These are phyloP conservation scores for Cetoscarus ocellatus DNA, from an alignment of 2,797 vertebrate species.

Conservation along the genomic window DNA sequence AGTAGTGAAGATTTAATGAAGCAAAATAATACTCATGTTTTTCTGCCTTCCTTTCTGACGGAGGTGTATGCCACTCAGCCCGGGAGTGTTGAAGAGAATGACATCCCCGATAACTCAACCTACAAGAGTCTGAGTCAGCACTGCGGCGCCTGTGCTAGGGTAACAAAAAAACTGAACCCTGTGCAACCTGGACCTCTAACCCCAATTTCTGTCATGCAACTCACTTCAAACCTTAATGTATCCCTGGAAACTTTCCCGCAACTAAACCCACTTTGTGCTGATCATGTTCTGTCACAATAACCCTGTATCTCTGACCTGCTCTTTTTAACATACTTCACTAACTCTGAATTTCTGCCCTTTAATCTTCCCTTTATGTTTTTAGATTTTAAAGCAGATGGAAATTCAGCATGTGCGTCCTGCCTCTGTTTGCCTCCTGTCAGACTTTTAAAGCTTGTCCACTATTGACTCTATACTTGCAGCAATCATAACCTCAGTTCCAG, in stretches of 20 bases:
- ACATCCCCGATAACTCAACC: slow-evolving; percentile 73
- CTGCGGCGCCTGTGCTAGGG: slow-evolving; percentile 82
- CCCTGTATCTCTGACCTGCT: slow-evolving; percentile 28
- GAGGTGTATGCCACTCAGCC: slow-evolving; percentile 80
- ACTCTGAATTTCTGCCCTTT: background rate
- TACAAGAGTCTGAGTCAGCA: slow-evolving; percentile 79
- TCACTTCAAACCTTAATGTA: slow-evolving; percentile 49
- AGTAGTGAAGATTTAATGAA: slow-evolving; percentile 3
- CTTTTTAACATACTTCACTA: too few relatives aligned
- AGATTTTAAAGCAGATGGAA: slow-evolving; percentile 17
- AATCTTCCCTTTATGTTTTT: slow-evolving; percentile 14
- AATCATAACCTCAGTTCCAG: background rate
- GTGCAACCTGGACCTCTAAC: slow-evolving; percentile 67
- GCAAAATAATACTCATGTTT: slow-evolving; percentile 39
- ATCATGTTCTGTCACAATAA: background rate
- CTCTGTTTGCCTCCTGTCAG: slow-evolving; percentile 3
- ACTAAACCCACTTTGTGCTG: slow-evolving; percentile 43
- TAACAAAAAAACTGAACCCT: slow-evolving; percentile 68
- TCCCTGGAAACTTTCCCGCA: slow-evolving; percentile 39
- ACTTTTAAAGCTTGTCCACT: too few relatives aligned
- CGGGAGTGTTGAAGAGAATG: slow-evolving; percentile 79
- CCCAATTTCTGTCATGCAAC: slow-evolving; percentile 50
- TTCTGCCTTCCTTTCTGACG: slow-evolving; percentile 68
- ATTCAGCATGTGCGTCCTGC: slow-evolving; percentile 7
- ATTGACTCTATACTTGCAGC: too few relatives aligned